Evolutionary conservation across 2,797 vertebrate species (phyloP).

Genomic region (Miichthys miiuy): DNA sequence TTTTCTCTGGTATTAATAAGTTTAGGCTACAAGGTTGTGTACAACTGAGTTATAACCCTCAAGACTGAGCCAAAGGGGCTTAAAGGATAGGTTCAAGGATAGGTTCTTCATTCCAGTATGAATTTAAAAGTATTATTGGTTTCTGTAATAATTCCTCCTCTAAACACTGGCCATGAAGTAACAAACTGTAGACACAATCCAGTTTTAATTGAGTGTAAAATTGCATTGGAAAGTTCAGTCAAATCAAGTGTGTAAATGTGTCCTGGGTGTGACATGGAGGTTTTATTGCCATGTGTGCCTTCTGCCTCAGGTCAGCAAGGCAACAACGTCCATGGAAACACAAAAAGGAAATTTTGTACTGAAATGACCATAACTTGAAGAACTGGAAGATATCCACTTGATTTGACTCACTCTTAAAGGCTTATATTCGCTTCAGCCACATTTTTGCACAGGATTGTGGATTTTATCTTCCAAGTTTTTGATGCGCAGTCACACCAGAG

Average conservation of each 20-base stretch:
- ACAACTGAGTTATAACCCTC: not conserved
- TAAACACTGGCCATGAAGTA: not conserved
- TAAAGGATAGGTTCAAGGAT: not conserved
- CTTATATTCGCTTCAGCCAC: not conserved
- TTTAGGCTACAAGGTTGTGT: not conserved
- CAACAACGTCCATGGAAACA: not conserved
- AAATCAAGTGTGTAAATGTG: not conserved
- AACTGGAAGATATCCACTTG: not conserved
- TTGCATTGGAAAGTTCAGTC: not conserved
- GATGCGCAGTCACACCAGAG: not conserved
- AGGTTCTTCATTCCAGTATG: not conserved
- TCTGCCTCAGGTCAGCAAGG: not conserved
- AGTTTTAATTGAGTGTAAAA: not conserved
- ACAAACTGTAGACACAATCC: not conserved
- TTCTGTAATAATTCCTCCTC: not conserved
- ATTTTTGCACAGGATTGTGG: not conserved
- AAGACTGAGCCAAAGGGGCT: not conserved
- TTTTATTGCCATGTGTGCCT: not conserved
- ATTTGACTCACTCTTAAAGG: not conserved
- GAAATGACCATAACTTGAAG: not conserved
- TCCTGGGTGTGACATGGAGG: not conserved
- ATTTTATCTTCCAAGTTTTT: not conserved
- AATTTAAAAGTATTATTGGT: not conserved
- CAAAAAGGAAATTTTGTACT: not conserved
- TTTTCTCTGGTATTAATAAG: constrained; percentile 9